These are phyloP conservation scores for Phodopus roborovskii DNA, from an alignment of 2,113 vertebrate genomes.

Conservation along the genomic window DNA sequence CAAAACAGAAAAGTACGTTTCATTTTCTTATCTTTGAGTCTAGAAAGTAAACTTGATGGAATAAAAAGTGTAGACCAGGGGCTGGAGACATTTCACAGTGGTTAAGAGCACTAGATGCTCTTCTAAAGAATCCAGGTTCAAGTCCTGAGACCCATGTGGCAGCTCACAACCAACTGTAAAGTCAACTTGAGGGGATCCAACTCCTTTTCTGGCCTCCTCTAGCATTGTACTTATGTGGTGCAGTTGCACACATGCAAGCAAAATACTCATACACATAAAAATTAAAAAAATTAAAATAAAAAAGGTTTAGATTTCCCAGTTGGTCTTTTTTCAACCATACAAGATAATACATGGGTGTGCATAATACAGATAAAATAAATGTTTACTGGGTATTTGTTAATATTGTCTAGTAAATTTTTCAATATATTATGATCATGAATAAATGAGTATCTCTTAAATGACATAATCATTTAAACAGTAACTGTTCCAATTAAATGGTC, in stretches of 20 bases:
- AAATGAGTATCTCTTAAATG: background rate
- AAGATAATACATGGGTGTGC: background rate
- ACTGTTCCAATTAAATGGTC: background rate
- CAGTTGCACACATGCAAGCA: background rate
- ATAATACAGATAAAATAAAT: background rate
- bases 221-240: background rate
- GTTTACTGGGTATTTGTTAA: background rate
- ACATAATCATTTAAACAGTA: background rate
- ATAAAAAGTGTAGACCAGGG: background rate
- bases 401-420: slow-evolving; percentile 1
- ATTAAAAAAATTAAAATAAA: background rate
- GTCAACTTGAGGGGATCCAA: background rate
- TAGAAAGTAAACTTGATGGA: background rate
- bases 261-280: background rate
- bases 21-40: background rate
- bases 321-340: background rate
- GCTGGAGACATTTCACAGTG: background rate
- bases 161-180: background rate
- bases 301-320: background rate
- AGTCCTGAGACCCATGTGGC: background rate
- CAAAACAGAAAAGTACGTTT: background rate
- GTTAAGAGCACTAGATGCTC: background rate
- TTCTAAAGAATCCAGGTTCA: background rate
- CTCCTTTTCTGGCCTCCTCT: background rate
- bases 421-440: background rate